Base-by-base conservation (phyloP, 1,140 invertebrate species). In the Eulimnadia texana region DNA sequence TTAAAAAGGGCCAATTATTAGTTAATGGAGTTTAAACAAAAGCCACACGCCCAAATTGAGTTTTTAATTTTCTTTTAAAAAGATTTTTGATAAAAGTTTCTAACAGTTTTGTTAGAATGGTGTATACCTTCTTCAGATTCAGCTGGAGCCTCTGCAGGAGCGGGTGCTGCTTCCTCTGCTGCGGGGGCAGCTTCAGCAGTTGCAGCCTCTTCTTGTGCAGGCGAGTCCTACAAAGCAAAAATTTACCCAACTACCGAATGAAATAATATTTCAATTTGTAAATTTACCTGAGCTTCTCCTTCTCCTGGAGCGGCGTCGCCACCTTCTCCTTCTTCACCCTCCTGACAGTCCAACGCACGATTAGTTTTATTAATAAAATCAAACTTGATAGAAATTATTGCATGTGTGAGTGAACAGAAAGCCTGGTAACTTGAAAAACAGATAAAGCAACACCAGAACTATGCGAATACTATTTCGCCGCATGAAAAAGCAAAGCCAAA, bases 311-410 rank as follows among this genome's bases (percentile, higher is more conserved):
- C 16, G 28, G 53, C 65, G 1, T 58, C 63, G 3, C 64, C 66
- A 11, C 49, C 52, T n/a, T 56, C 33, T 55, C 42, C 65, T 42
- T 52, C 66, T 60, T 69, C 68, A 23, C 65, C 66, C 63, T 68
- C 63, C 33, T 42, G 33, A 16, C 16, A 9, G 33, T 42, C 16
- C 33, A 16, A 6, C 6, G 33, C n/a, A n/a, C n/a, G n/a, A n/a
- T n/a, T n/a, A n/a, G n/a, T n/a, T n/a, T n/a, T n/a, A n/a, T n/a
- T n/a, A n/a, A n/a, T n/a, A n/a, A n/a, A n/a, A n/a, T n/a, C n/a
- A n/a, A n/a, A n/a, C n/a, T n/a, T n/a, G n/a, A n/a, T n/a, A n/a
- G n/a, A n/a, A n/a, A n/a, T n/a, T n/a, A n/a, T n/a, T n/a, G n/a
- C n/a, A n/a, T n/a, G n/a, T n/a, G n/a, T n/a, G n/a, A n/a, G n/a